These are phyloP conservation scores for Atta colombica DNA, from an alignment of 1,140 invertebrate species.

Conservation along the genomic window DNA sequence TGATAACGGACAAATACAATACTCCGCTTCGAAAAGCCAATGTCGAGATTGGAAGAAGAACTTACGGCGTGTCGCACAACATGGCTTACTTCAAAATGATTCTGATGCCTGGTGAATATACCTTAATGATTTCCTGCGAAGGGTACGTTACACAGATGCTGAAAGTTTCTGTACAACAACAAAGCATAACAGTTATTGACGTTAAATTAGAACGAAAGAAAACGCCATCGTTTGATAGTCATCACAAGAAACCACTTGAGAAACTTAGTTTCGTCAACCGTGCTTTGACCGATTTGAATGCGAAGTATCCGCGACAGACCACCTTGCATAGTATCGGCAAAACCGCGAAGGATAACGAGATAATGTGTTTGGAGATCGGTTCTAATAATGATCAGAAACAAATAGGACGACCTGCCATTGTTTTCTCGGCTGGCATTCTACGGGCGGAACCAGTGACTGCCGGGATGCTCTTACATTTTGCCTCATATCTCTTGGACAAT, in stretches of 20 bases:
- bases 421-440: slow-evolving; percentile 80
- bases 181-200: slow-evolving; percentile 78
- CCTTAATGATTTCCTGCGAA: slow-evolving; percentile 87
- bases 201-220: slow-evolving; percentile 73
- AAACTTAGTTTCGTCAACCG: slow-evolving; percentile 69
- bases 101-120: slow-evolving; percentile 89
- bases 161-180: slow-evolving; percentile 81
- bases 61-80: slow-evolving; percentile 89
- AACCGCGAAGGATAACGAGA: slow-evolving; percentile 68
- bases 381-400: slow-evolving; percentile 63
- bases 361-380: slow-evolving; percentile 81
- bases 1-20: slow-evolving; percentile 89
- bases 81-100: slow-evolving; percentile 90
- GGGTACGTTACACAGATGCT: slow-evolving; percentile 87
- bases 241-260: slow-evolving; percentile 22
- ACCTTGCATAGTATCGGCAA: slow-evolving; percentile 78
- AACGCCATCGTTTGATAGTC: slow-evolving; percentile 8
- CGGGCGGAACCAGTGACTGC: slow-evolving; percentile 80
- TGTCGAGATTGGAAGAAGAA: slow-evolving; percentile 88
- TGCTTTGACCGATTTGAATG: slow-evolving; percentile 78
- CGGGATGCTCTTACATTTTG: slow-evolving; percentile 79
- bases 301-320: slow-evolving; percentile 79
- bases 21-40: slow-evolving; percentile 90
- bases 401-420: slow-evolving; percentile 77
- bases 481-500: slow-evolving; percentile 77